These are phyloP conservation scores for Leptodactylus fallax DNA, from an alignment of 2,797 vertebrate species.

Conservation along the genomic window DNA sequence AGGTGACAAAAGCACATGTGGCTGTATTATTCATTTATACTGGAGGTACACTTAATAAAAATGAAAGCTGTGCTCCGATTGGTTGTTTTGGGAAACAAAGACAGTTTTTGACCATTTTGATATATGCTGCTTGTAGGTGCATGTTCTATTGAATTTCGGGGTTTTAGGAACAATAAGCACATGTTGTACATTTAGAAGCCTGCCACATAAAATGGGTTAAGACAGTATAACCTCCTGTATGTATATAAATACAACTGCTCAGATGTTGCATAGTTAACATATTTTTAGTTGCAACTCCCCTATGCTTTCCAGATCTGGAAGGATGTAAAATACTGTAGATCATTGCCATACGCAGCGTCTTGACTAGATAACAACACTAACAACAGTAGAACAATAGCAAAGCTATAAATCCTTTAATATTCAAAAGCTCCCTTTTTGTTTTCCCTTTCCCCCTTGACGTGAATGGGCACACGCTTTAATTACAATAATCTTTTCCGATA, in stretches of 20 bases:
- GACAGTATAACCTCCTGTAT: not conserved
- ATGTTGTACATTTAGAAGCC: not conserved
- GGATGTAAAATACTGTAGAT: conserved; percentile 41
- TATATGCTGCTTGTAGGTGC: too few species aligned
- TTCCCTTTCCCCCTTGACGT: conserved; percentile 60
- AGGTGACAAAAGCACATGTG: not conserved
- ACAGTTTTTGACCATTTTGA: too few species aligned
- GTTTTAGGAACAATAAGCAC: too few species aligned
- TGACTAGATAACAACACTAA: conserved; percentile 57
- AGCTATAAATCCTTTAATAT: conserved; percentile 62
- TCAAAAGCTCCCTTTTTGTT: conserved; percentile 61
- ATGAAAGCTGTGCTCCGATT: too few species aligned
- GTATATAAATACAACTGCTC: conserved; percentile 16
- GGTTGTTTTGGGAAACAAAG: too few species aligned
- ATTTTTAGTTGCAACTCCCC: conserved; percentile 39
- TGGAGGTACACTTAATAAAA: too few species aligned
- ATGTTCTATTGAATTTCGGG: too few species aligned
- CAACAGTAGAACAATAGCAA: conserved; percentile 59
- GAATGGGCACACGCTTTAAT: conserved; percentile 64
- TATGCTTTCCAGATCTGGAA: conserved; percentile 12
- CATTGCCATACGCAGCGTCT: conserved; percentile 39
- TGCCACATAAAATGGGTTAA: conserved; percentile 31
- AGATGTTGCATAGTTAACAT: conserved; percentile 38
- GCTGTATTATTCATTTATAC: too few species aligned
- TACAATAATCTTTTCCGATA: conserved; percentile 63